Base-by-base conservation (phyloP, 1,140 invertebrate species). In the Myzus persicae region DNA sequence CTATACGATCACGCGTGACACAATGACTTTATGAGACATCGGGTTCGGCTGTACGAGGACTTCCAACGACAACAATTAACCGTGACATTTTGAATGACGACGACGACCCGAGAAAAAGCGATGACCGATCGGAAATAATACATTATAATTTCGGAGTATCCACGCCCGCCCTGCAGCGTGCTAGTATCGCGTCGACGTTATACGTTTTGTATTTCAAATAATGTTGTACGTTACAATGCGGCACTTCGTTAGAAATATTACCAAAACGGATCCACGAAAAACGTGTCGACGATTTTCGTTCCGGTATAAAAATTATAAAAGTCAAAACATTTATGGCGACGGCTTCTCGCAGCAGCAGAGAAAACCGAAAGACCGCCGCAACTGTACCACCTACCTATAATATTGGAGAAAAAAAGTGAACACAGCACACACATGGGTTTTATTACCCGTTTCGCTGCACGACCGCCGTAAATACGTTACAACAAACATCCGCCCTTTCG, bases 401-500 rank as follows among this genome's bases (percentile, higher is more conserved):
- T 20, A 6, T n/a, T 67, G 59, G 3, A 26, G 31, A 11, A 67
- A 67, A 67, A 67, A 40, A n/a, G n/a, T 38, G 40, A 82, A 40
- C 38, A 6, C 7, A 59, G 81, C 81, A 22, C 5, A 82, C 81
- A 82, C 36, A 26, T 9, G 36, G 36, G 24, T 82, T 82, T 82
- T 82, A 82, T 40, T 84, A 84, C 22, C 24, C 20, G 81, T 84
- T 84, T 24, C 26, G 59, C 59, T n/a, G 8, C 1, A 11, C 9
- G 11, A 26, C 8, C 11, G 14, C 2, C 20, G 5, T 31, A 59
- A n/a, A n/a, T n/a, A 18, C 14, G 31, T 18, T 42, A 84, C 26
- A 40, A 84, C 82, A 84, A 84, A 84, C 82, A 42, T 42, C 82
- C 40, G 82, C 24, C 82, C 40, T 82, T 82, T 82, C 36, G 36